A percentile compares a stretch with the other conserved stretches of the same genome.
Evolutionary conservation across 2,113 vertebrate species (phyloP).

Genomic region (Laticauda laticaudata): DNA sequence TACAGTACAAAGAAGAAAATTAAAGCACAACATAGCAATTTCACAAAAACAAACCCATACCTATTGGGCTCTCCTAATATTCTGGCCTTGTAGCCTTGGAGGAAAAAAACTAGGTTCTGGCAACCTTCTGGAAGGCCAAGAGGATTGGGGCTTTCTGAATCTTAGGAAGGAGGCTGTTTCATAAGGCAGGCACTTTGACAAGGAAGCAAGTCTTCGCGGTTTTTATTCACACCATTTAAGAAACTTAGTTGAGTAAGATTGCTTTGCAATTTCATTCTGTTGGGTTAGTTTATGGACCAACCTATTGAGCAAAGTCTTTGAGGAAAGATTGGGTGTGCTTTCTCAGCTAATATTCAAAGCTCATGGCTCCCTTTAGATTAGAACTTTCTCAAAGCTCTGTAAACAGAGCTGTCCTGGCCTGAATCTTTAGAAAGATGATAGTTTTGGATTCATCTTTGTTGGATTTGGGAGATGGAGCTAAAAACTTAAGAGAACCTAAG

Average conservation of each 20-base stretch:
- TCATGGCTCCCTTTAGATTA: not conserved
- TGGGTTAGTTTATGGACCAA: not conserved
- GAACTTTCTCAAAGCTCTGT: not conserved
- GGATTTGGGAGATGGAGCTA: not conserved
- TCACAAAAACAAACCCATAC: not conserved
- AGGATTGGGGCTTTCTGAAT: not conserved
- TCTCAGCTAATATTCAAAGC: not conserved
- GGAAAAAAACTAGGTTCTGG: not conserved
- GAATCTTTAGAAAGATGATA: not conserved
- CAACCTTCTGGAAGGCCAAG: not conserved
- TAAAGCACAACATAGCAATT: not conserved
- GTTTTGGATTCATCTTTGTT: not conserved
- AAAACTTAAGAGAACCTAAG: not conserved
- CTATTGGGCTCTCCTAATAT: not conserved
- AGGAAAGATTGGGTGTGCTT: not conserved
- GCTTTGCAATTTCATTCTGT: not conserved
- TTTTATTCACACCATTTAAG: not conserved
- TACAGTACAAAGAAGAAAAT: not conserved
- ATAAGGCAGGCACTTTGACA: not conserved
- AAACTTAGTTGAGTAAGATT: not conserved
- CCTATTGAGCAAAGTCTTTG: not conserved
- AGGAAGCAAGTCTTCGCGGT: not conserved
- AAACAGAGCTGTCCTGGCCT: not conserved
- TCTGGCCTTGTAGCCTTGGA: not conserved
- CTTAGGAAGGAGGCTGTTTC: not conserved